A percentile compares a stretch with the other conserved stretches of the same genome.
These are phyloP conservation scores for Gyrodactylus salaris DNA, from an alignment of 1,140 invertebrate species.

Conservation along the genomic window DNA sequence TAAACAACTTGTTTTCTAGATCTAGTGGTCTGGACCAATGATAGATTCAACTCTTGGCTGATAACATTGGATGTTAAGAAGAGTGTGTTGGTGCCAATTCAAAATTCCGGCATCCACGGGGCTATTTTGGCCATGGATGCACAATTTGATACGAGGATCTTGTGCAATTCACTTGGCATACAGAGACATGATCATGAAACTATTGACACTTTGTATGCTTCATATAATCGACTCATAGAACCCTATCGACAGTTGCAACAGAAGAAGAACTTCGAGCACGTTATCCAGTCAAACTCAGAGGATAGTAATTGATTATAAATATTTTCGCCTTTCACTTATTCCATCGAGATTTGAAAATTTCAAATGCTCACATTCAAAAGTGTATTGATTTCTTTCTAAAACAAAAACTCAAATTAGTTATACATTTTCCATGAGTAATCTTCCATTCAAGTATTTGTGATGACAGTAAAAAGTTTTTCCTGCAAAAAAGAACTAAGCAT, in stretches of 20 bases:
- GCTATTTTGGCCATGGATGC: conserved; percentile 81
- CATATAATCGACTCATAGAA: not conserved
- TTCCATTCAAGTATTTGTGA: too few relatives aligned
- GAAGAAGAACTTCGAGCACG: not conserved
- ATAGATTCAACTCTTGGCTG: conserved; percentile 79
- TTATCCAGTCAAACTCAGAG: not conserved
- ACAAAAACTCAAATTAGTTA: too few relatives aligned
- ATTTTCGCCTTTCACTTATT: too few relatives aligned
- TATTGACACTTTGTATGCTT: not conserved
- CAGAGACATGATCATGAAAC: not conserved
- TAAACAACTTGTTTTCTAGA: conserved; percentile 26
- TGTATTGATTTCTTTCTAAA: too few relatives aligned
- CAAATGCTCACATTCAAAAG: too few relatives aligned
- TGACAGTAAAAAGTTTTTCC: too few relatives aligned
- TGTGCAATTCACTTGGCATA: not conserved
- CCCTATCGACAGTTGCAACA: not conserved
- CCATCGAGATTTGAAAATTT: too few relatives aligned
- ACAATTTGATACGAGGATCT: conserved; percentile 55
- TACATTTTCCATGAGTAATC: too few relatives aligned
- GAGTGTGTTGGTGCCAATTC: conserved; percentile 73
- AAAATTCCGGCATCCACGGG: conserved; percentile 89
- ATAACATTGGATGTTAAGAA: conserved; percentile 62
- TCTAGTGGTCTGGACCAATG: conserved; percentile 93
- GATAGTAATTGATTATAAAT: too few relatives aligned
- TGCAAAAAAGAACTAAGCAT: too few relatives aligned